Base-by-base conservation (phyloP, 2,113 vertebrate genomes). In the Bubo bubo region DNA sequence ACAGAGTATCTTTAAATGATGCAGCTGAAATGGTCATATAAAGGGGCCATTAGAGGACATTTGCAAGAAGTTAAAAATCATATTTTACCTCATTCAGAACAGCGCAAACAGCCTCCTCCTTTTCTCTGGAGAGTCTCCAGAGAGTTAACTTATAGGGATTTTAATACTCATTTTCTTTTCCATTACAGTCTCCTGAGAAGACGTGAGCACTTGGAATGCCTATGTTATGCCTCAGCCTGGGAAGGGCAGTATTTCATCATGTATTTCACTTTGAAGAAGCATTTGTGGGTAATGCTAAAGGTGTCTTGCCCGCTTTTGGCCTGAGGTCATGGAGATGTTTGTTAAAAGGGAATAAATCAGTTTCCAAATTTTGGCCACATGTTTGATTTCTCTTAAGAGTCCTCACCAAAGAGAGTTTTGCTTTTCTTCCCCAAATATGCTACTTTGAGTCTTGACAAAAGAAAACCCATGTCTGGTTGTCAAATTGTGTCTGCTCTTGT, bases 231-330 rank as follows among this genome's bases (percentile, higher is more conserved):
- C 73, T 92, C 56, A 88, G 83, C 76, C 73, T 96, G 86, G 95
- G 93, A 96, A 95, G 88, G 72, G 92, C 70, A 74, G 83, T 41
- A 89, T 97, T 97, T 95, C 92, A 93, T 95, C 83, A 91, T 30
- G 11, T 28, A 18, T 70, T 93, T 75, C 86, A 93, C 79, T 96
- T 92, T 97, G 94, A 93, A 96, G 86, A 80, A 95, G 43, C 13
- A 24, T 96, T 80, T 92, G 76, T 68, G 79, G 79, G 63, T 59
- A 95, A 86, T 23, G 55, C 21, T 92, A 26, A 96, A 95, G 92
- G 83, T 97, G 91, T 59, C 56, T 86, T 92, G 80, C 32, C 53
- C 16, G 2, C 79, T 92, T 67, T 37, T 74, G 64, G 82, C 89
- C 88, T 41, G 79, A 91, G 68, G 86, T 95, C 90, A 92, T 1